Base-by-base conservation (phyloP, 2,113 vertebrate genomes). In the Tricholaema leucomelas region DNA sequence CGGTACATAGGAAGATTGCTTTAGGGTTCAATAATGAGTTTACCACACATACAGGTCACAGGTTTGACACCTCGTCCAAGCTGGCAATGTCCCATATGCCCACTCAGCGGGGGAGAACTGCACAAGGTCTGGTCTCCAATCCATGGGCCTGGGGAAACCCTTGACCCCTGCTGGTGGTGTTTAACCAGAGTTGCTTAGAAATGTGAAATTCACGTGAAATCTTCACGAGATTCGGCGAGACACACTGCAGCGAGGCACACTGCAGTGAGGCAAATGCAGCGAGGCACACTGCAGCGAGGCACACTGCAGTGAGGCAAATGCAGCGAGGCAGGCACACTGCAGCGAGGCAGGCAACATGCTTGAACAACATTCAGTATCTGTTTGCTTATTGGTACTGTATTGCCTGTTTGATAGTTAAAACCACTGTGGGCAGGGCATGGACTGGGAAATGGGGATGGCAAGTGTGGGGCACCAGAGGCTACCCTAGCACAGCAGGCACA, bases 121-220 rank as follows among this genome's bases (percentile, higher is more conserved):
- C 0, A 7, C 4, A 25, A 9, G 50, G 0, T 5, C 36, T 7
- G 17, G 6, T 21, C 15, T 54, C 55, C 20, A 31, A 35, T 3
- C n/a, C 1, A 0, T 3, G 30, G 54, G 11, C 6, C 35, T 25
- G 36, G 20, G 42, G 31, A 13, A 58, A 75, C 14, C 55, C 55
- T 61, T 5, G 33, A 4, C 31, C 76, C 25, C 44, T 20, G 48
- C 33, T 79, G 76, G 30, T 19, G 16, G 12, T 8, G 13, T 42
- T 48, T 75, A 59, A 0, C 27, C 33, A 4, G 20, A 3, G 6
- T 1, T 17, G 11, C 3, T 72, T 24, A 20, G 18, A 52, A 56
- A 87, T 0, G 20, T 4, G 12, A 31, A 7, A 21, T 25, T 35
- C 6, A 35, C 0, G 2, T 2, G 15, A 52, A 52, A 40, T 31